Evolutionary conservation across 2,888 invertebrate species (phyloP).

Genomic region (Cheilosia urbana): DNA sequence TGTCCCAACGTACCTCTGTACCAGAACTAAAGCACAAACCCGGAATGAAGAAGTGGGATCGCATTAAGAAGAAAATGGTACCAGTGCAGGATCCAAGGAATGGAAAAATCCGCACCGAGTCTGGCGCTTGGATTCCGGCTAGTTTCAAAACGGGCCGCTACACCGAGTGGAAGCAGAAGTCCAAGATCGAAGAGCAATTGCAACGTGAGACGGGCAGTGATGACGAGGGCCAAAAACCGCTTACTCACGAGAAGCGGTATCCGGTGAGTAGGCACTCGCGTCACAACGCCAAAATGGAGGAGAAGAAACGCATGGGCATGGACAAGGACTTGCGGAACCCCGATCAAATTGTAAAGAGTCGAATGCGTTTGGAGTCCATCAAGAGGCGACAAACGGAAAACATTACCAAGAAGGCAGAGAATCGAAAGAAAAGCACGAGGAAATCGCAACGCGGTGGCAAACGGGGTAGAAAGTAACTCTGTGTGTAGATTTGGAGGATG

Average conservation of each 20-base stretch:
- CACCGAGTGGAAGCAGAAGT: slow-evolving; percentile 92
- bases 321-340: slow-evolving; percentile 88
- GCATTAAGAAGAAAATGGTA: slow-evolving; percentile 98
- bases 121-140: slow-evolving; percentile 96
- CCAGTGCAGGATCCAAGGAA: slow-evolving; percentile 85
- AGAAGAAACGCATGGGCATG: slow-evolving; percentile 84
- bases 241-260: slow-evolving; percentile 80
- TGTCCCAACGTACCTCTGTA: slow-evolving; percentile 91
- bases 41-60: slow-evolving; percentile 93
- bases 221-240: slow-evolving; percentile 79
- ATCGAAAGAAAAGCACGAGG: slow-evolving; percentile 82
- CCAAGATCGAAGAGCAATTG: slow-evolving; percentile 83
- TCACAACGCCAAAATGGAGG: slow-evolving; percentile 89
- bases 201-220: slow-evolving; percentile 81
- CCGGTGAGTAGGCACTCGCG: slow-evolving; percentile 90
- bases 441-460: slow-evolving; percentile 78
- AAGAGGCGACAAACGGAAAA: slow-evolving; percentile 86
- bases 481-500: slow-evolving; percentile 8
- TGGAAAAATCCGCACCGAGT: slow-evolving; percentile 96
- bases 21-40: slow-evolving; percentile 87
- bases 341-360: slow-evolving; percentile 91
- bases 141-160: slow-evolving; percentile 96
- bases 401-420: slow-evolving; percentile 83
- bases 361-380: slow-evolving; percentile 85
- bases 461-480: slow-evolving; percentile 37